phyloP scores from a whole-genome alignment of 2,888 invertebrate species.

The Drosophila subsilvestris region DNA sequence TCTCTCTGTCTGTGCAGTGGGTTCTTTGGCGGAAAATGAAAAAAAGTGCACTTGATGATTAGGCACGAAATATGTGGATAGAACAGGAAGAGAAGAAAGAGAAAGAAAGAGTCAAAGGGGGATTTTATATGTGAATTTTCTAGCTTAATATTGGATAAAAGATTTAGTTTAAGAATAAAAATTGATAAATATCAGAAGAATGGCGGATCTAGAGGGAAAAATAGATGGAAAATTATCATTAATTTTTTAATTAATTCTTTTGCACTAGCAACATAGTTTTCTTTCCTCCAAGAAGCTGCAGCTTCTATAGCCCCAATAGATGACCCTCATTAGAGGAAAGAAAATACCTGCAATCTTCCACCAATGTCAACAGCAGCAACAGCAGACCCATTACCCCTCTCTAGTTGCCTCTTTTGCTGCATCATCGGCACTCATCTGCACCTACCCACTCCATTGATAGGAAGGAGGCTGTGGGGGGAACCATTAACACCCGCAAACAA shows the following conservation, averaged over 20 bases:
- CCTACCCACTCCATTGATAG: neutral
- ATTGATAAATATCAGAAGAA: too few species aligned
- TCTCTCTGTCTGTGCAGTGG: neutral
- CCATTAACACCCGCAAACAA: slow-evolving; percentile 71
- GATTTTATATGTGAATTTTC: neutral
- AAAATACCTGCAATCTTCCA: neutral
- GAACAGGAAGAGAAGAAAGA: neutral
- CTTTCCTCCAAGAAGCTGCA: neutral
- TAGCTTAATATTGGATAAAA: neutral
- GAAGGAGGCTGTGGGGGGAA: neutral
- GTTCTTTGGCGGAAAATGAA: slow-evolving; percentile 38
- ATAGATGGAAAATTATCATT: too few species aligned
- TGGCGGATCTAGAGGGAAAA: too few species aligned
- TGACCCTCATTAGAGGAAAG: neutral
- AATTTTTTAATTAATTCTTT: too few species aligned
- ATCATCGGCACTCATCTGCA: neutral
- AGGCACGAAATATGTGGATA: slow-evolving; percentile 54
- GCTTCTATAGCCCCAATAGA: neutral
- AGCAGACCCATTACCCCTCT: neutral
- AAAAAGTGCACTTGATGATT: slow-evolving; percentile 63
- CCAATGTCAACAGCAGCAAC: neutral
- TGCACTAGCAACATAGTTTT: too few species aligned
- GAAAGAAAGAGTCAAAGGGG: neutral
- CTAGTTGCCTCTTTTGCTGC: neutral
- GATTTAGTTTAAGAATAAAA: neutral